Evolutionary conservation across 2,888 invertebrate genomes (phyloP), one percentile per base, ranked within the genome.

Genomic region (Apomyelois bistriatella): DNA sequence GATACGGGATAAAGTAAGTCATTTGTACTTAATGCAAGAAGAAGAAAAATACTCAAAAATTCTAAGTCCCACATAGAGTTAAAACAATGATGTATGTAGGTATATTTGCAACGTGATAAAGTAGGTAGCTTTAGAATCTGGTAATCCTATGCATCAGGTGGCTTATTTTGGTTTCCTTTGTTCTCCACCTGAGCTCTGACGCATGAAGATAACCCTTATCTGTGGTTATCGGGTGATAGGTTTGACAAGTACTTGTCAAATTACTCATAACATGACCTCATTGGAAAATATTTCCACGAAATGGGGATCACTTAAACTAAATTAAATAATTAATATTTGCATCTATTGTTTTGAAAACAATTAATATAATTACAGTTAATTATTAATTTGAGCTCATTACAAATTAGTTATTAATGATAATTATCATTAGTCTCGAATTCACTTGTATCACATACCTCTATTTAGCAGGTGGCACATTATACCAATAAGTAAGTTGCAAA

Each of bases 191-290:
- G n/a, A 30, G 79, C 58, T 58, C 58, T 54, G 58, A 72, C 70
- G 72, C 63, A 50, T 16, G 12, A 15, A 9, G 40, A 57, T 58
- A 41, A 54, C 17, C 61, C 64, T 64, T 64, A 66, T 78, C 76
- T 75, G 72, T 68, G 66, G 66, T 67, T 84, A 83, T 82, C 83
- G 64, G 48, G 50, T 56, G 32, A 9, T 9, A 32, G 9, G 10
- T 32, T 22, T 22, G 22, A 32, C 32, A 9, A 9, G 57, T 55
- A 70, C 72, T 74, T 72, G 78, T 74, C 70, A 72, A 75, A 72
- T 75, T 70, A 69, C 63, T 74, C 69, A 69, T 66, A 22, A 32
- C 60, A 66, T 83, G 82, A 80, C 78, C 72, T 83, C 80, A 84
- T 68, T 57, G 54, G 52, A 60, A 60, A 66, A 12, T 6, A 42